Evolutionary conservation across 2,797 vertebrate species (phyloP).

Genomic region (Manis pentadactyla): DNA sequence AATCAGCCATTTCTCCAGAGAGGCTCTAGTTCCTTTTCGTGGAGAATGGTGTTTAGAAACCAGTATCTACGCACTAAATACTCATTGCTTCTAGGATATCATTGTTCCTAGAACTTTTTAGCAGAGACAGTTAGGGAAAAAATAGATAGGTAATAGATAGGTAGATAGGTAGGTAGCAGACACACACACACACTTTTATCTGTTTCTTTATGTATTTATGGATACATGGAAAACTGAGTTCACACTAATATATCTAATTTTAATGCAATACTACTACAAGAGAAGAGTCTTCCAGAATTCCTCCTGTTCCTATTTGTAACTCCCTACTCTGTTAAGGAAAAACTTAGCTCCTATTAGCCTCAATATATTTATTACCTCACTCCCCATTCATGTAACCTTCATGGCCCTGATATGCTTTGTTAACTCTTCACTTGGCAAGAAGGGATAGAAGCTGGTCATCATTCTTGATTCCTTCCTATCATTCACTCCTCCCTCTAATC

Average conservation of each 20-base stretch:
- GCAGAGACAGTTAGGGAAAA: not conserved
- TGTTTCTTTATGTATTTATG: not conserved
- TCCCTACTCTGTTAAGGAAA: not conserved
- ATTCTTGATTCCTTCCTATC: not conserved
- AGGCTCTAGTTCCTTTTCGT: not conserved
- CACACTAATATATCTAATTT: not conserved
- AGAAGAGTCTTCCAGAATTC: not conserved
- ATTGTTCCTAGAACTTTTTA: not conserved
- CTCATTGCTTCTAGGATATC: not conserved
- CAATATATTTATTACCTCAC: not conserved
- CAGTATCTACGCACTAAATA: not conserved
- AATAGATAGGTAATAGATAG: not conserved
- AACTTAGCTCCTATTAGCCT: not conserved
- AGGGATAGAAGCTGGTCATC: not conserved
- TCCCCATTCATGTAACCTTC: not conserved
- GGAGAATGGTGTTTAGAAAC: not conserved
- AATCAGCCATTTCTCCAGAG: constrained; percentile 9
- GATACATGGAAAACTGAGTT: not conserved
- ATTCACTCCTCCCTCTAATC: not conserved
- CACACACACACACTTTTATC: not conserved
- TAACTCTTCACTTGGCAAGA: not conserved
- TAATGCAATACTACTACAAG: not conserved
- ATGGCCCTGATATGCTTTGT: not conserved
- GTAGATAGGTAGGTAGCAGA: too few relatives aligned
- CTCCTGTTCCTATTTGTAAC: not conserved